These are phyloP conservation scores for Sesia bembeciformis DNA, from an alignment of 2,888 invertebrate species.

Conservation along the genomic window DNA sequence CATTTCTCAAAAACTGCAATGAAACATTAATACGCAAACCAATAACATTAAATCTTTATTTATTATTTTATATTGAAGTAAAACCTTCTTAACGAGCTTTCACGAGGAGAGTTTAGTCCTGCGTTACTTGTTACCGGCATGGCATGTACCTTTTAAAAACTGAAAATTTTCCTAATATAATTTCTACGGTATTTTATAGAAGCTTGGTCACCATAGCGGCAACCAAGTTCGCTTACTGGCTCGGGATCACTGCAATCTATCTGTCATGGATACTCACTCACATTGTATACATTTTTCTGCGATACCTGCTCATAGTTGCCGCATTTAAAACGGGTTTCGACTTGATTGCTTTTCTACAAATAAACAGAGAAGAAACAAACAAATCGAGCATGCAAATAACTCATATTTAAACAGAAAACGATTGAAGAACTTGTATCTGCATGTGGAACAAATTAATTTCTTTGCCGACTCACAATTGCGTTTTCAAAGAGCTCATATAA, in stretches of 20 bases:
- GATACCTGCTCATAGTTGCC: neutral
- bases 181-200: neutral
- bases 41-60: too few relatives aligned
- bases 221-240: neutral
- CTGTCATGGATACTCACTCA: slow-evolving; percentile 20
- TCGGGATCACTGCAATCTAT: slow-evolving; percentile 16
- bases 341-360: neutral
- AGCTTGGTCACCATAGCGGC: neutral
- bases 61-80: too few relatives aligned
- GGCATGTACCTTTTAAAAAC: too few relatives aligned
- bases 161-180: too few relatives aligned
- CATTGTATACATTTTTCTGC: slow-evolving; percentile 14
- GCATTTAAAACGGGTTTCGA: neutral
- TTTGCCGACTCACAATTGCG: too few relatives aligned
- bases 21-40: too few relatives aligned
- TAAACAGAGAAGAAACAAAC: neutral
- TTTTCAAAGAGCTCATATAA: too few relatives aligned
- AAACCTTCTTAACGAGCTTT: neutral
- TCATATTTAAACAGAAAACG: neutral
- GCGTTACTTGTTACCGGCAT: neutral
- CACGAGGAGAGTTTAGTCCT: neutral
- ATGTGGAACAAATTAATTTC: too few relatives aligned
- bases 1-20: too few relatives aligned
- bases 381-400: neutral
- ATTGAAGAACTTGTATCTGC: too few relatives aligned